These are phyloP conservation scores for Zaprionus ghesquierei DNA, from an alignment of 1,140 invertebrate species.

Conservation along the genomic window DNA sequence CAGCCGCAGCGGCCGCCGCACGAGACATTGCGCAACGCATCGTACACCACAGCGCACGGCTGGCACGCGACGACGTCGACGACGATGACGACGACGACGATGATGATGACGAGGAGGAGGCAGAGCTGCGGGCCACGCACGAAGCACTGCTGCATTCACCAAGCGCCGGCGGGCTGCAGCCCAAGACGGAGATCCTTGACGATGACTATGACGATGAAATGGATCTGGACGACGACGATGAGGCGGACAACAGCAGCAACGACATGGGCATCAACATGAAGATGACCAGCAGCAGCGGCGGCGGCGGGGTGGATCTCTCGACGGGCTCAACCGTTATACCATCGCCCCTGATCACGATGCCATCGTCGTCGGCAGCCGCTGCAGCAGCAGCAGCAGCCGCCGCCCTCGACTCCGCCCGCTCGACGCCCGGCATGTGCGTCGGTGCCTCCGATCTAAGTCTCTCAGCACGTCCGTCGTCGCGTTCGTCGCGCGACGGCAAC, in stretches of 20 bases:
- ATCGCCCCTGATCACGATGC: constrained; percentile 62
- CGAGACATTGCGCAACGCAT: constrained; percentile 58
- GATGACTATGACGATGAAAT: constrained; percentile 78
- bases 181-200: constrained; percentile 65
- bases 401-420: constrained; percentile 60
- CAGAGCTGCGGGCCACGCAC: constrained; percentile 28
- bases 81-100: constrained; percentile 56
- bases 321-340: constrained; percentile 73
- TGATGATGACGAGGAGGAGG: constrained; percentile 46
- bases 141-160: constrained; percentile 39
- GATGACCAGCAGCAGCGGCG: constrained; percentile 51
- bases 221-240: constrained; percentile 77
- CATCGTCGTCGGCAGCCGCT: constrained; percentile 61
- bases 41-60: constrained; percentile 43
- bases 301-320: constrained; percentile 61
- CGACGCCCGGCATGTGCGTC: constrained; percentile 44
- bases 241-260: constrained; percentile 76
- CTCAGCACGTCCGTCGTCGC: constrained; percentile 62
- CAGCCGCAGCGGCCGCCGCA: constrained; percentile 25
- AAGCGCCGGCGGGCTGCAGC: constrained; percentile 25
- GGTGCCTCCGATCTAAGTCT: constrained; percentile 68
- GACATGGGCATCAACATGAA: constrained; percentile 82
- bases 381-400: constrained; percentile 49
- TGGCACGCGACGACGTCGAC: constrained; percentile 45
- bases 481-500: constrained; percentile 67